Evolutionary conservation across 1,140 invertebrate species (phyloP).

Genomic region (Chymomyza costata): DNA sequence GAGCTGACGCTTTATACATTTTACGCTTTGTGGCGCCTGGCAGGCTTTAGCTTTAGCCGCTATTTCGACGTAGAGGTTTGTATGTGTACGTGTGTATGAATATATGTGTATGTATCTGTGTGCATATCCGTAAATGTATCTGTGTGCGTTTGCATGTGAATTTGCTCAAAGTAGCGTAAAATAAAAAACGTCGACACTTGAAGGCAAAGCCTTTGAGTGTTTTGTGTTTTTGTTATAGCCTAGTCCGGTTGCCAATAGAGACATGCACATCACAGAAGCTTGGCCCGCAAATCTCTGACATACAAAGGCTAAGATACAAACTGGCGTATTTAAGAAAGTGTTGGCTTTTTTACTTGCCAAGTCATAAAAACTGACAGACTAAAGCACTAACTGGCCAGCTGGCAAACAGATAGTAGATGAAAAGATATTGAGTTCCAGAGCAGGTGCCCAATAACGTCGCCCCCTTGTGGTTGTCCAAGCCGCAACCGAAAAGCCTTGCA

Average conservation of each 20-base stretch:
- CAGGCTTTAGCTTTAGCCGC: conserved; percentile 2
- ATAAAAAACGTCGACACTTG: conserved; percentile 49
- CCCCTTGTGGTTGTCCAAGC: conserved; percentile 38
- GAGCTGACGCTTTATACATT: conserved; percentile 57
- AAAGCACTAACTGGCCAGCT: too few relatives aligned
- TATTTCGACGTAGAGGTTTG: too few relatives aligned
- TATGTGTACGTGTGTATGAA: too few relatives aligned
- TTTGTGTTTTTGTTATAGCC: conserved; percentile 9
- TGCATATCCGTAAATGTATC: too few relatives aligned
- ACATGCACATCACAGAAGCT: conserved; percentile 8
- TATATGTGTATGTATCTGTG: too few relatives aligned
- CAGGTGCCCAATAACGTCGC: too few relatives aligned
- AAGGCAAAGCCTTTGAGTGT: conserved; percentile 42
- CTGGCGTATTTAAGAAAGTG: conserved; percentile 27
- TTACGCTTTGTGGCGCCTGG: conserved; percentile 56
- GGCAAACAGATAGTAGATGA: conserved; percentile 21
- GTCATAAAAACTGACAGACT: conserved; percentile 25
- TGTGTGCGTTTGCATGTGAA: conserved; percentile 50
- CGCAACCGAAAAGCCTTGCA: conserved; percentile 38
- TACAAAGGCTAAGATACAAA: conserved; percentile 18
- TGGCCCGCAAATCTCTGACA: conserved; percentile 1
- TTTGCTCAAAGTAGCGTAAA: conserved; percentile 51
- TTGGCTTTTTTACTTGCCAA: not conserved
- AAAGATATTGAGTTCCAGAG: not conserved
- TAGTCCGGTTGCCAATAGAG: conserved; percentile 11